phyloP scores from a whole-genome alignment of 2,888 invertebrate species.

The Crocallis elinguaria region DNA sequence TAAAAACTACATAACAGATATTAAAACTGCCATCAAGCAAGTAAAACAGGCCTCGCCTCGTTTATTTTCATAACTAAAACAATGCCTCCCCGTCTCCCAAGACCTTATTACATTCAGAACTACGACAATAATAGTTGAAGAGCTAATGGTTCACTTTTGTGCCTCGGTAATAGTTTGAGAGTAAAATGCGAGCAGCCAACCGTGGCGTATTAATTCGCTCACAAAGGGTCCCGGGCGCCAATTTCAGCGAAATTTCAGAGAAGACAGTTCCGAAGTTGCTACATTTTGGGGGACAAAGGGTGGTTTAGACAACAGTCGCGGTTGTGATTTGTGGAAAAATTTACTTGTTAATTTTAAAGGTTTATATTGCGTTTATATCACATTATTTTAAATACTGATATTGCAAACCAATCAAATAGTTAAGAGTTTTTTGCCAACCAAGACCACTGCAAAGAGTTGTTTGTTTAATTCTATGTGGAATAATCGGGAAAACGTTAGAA shows the following conservation, averaged over 20 bases:
- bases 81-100: slow-evolving; percentile 20
- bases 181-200: slow-evolving; percentile 35
- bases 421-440: too few species aligned
- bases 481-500: too few species aligned
- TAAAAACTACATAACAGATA: too few species aligned
- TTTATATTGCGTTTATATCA: too few species aligned
- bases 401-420: too few species aligned
- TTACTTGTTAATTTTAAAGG: background rate
- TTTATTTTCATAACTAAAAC: slow-evolving; percentile 18
- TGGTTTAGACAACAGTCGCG: slow-evolving; percentile 5
- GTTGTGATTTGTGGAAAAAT: slow-evolving; percentile 12
- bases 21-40: too few species aligned
- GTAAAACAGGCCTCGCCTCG: background rate
- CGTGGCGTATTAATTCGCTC: slow-evolving; percentile 38
- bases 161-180: slow-evolving; percentile 29
- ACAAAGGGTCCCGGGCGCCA: slow-evolving; percentile 38
- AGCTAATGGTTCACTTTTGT: slow-evolving; percentile 38
- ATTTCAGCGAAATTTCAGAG: slow-evolving; percentile 37
- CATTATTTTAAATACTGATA: too few species aligned
- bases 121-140: slow-evolving; percentile 37
- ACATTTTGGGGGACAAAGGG: slow-evolving; percentile 30
- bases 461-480: too few species aligned
- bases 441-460: too few species aligned
- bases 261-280: slow-evolving; percentile 36
- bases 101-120: slow-evolving; percentile 34